phyloP scores from a whole-genome alignment of 2,113 vertebrate genomes.

The Gadus chalcogrammus region DNA sequence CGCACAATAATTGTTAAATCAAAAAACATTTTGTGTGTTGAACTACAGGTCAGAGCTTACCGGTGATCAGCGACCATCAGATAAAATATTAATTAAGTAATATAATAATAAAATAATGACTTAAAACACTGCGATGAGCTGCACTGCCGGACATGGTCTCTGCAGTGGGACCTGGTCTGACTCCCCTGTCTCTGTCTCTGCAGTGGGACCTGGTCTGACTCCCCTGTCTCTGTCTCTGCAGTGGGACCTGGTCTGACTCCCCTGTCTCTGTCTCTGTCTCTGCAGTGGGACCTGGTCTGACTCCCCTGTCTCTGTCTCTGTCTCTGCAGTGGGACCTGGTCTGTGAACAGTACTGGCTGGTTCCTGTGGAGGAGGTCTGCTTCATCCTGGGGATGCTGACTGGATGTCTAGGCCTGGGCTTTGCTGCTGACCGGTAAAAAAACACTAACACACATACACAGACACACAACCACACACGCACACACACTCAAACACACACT shows the following conservation, averaged over 20 bases:
- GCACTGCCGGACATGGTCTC: too few species aligned
- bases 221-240: constrained; percentile 37
- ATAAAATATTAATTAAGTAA: too few species aligned
- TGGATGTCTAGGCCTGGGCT: constrained; percentile 80
- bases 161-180: constrained; percentile 26
- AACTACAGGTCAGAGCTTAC: too few species aligned
- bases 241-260: constrained; percentile 75
- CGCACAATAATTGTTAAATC: too few species aligned
- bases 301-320: background rate
- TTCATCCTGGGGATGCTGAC: constrained; percentile 84
- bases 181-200: background rate
- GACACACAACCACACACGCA: constrained; percentile 1
- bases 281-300: background rate
- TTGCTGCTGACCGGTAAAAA: constrained; percentile 79
- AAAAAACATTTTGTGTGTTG: too few species aligned
- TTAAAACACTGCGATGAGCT: too few species aligned
- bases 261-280: background rate
- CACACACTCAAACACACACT: background rate
- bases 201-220: background rate
- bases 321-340: constrained; percentile 83
- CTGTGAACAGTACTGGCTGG: constrained; percentile 82
- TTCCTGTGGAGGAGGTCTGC: constrained; percentile 86
- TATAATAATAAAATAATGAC: too few species aligned
- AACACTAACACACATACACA: background rate
- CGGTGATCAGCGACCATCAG: too few species aligned